Evolutionary conservation across 1,140 invertebrate genomes (phyloP).

Genomic region (Ylistrum balloti): DNA sequence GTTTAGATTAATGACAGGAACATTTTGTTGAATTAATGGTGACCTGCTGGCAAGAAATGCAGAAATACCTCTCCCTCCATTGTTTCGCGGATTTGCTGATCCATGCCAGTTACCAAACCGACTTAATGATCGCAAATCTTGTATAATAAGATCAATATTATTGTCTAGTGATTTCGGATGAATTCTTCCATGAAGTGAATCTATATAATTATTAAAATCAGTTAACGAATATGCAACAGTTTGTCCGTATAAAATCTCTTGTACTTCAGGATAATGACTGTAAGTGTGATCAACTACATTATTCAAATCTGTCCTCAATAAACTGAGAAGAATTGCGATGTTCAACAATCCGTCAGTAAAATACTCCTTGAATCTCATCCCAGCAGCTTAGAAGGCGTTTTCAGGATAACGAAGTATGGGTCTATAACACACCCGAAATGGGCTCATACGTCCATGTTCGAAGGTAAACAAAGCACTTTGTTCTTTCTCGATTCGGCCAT

Average conservation of each 20-base stretch:
- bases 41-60: background rate
- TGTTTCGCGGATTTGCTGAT: background rate
- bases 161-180: constrained; percentile 90
- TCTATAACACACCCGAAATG: constrained; percentile 44
- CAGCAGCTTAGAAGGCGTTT: constrained; percentile 23
- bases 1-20: background rate
- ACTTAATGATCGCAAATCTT: constrained; percentile 58
- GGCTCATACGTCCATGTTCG: constrained; percentile 43
- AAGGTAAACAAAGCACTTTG: background rate
- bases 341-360: constrained; percentile 89
- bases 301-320: constrained; percentile 89
- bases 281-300: constrained; percentile 85
- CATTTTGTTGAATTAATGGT: background rate
- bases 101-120: constrained; percentile 47
- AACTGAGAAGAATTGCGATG: constrained; percentile 89
- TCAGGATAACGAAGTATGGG: background rate
- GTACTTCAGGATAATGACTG: constrained; percentile 83
- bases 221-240: constrained; percentile 82
- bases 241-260: constrained; percentile 80
- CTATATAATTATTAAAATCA: constrained; percentile 74
- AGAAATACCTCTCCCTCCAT: background rate
- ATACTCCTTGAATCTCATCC: constrained; percentile 77
- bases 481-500: background rate
- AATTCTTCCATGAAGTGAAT: constrained; percentile 83
- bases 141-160: constrained; percentile 53